Percentiles rank a stretch among this genome's conserved stretches.
phyloP scores from a whole-genome alignment of 1,140 invertebrate species.

The Tachypleus tridentatus region DNA sequence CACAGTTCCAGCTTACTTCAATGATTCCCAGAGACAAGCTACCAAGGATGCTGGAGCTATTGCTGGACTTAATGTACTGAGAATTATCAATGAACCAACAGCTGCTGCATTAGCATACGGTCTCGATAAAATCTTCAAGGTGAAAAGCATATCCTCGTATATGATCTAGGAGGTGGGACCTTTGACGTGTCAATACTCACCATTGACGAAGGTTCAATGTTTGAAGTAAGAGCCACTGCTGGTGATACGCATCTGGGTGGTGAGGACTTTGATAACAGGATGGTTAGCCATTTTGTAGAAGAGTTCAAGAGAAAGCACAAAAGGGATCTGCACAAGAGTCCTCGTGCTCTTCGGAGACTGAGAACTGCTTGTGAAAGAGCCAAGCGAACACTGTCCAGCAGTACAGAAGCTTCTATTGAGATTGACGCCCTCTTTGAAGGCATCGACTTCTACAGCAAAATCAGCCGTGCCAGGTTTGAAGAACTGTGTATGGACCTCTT shows the following conservation, averaged over 20 bases:
- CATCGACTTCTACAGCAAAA: constrained; percentile 39
- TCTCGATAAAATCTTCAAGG: constrained; percentile 33
- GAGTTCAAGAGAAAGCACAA: constrained; percentile 32
- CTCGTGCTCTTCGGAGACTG: constrained; percentile 31
- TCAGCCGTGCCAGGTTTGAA: constrained; percentile 39
- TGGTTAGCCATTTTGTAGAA: constrained; percentile 30
- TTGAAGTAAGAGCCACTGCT: constrained; percentile 61
- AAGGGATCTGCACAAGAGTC: constrained; percentile 27
- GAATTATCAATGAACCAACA: constrained; percentile 39
- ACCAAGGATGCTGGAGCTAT: constrained; percentile 39
- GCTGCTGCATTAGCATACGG: constrained; percentile 41
- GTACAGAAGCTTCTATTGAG: constrained; percentile 42
- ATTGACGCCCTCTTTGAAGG: constrained; percentile 62
- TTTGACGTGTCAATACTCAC: constrained; percentile 74
- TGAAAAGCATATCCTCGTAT: constrained; percentile 41
- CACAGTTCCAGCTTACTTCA: constrained; percentile 48
- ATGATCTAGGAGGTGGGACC: constrained; percentile 44
- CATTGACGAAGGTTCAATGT: constrained; percentile 60
- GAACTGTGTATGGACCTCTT: constrained; percentile 32
- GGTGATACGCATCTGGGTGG: constrained; percentile 30
- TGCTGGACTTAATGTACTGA: constrained; percentile 47
- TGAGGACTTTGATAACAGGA: constrained; percentile 29
- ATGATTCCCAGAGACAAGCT: constrained; percentile 30
- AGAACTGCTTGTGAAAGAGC: constrained; percentile 54
- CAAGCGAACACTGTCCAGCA: constrained; percentile 38